phyloP scores from a whole-genome alignment of 2,797 vertebrate genomes.

The Danionella dracula region DNA sequence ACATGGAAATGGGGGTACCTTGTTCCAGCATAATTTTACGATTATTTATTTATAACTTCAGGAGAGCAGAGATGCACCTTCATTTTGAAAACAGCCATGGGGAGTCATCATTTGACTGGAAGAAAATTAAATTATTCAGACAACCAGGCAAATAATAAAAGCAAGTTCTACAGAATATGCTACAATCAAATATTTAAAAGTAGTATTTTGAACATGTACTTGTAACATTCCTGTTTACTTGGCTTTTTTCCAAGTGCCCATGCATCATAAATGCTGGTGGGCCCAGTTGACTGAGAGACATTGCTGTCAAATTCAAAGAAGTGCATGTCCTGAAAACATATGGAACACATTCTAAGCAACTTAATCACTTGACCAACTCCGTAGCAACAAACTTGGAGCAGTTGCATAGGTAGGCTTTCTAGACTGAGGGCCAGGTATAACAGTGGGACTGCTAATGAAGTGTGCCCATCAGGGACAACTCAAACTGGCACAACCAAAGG shows the following conservation, averaged over 20 bases:
- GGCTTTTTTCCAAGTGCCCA: not conserved
- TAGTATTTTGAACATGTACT: slow-evolving; percentile 6
- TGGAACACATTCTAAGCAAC: not conserved
- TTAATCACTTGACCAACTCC: not conserved
- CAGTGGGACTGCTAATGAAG: slow-evolving; percentile 29
- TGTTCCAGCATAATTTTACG: slow-evolving; percentile 4
- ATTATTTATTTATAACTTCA: slow-evolving; percentile 29
- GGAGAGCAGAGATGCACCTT: slow-evolving; percentile 25
- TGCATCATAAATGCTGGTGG: not conserved
- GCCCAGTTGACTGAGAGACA: not conserved
- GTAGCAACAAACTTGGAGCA: slow-evolving; percentile 17
- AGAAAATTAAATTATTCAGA: slow-evolving; percentile 34
- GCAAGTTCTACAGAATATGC: not conserved
- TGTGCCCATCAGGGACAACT: slow-evolving; percentile 24
- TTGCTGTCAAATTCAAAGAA: not conserved
- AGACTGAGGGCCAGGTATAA: slow-evolving; percentile 14
- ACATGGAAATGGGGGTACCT: slow-evolving; percentile 18
- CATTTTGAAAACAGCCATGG: slow-evolving; percentile 22
- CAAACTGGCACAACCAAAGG: slow-evolving; percentile 18
- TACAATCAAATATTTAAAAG: slow-evolving; percentile 18
- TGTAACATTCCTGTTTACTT: slow-evolving; percentile 14
- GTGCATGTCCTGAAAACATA: not conserved
- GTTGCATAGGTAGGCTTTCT: slow-evolving; percentile 13
- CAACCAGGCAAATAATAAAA: slow-evolving; percentile 20
- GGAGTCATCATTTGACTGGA: slow-evolving; percentile 14